Evolutionary conservation across 2,797 vertebrate species (phyloP), one percentile per base, ranked within the genome.

Genomic region (Sorex maritimensis): DNA sequence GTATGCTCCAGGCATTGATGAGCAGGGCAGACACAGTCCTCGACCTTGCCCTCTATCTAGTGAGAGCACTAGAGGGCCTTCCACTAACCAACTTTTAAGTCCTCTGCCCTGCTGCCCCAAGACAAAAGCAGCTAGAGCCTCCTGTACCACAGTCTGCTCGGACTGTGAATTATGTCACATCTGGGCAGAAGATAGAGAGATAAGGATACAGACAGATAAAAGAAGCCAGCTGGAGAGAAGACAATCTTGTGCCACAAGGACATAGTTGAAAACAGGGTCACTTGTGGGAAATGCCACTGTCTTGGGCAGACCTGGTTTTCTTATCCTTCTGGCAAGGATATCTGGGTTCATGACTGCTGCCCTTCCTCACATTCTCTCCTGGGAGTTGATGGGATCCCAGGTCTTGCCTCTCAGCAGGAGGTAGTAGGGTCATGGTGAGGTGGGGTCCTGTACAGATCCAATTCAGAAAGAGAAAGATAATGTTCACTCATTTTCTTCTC

Each of bases 61-160:
- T 77, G 73, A 92, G 81, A 82, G 30, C 46, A 30, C 12, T n/a
- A 41, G 80, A 72, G n/a, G 71, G 46, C 61, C 78, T 24, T 84
- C 52, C 21, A 72, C 30, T 55, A 52, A 75, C 21, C 41, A 55
- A 49, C 11, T 63, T 23, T 14, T 46, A 30, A 77, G 34, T 30
- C 30, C 21, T 28, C 23, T 80, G 23, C 13, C 24, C 23, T 23
- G 19, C 58, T 65, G 55, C 52, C 44, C 86, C 55, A 19, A 14
- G 58, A 69, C 71, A 46, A 52, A 49, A 68, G 38, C 30, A 71
- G 6, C 71, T 65, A 71, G 28, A 10, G 19, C 58, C 23, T 28
- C 92, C 73, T 61, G 0, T 65, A 3, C 46, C 14, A 8, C 14
- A 8, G 2, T 67, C 13, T 23, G 34, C 58, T 21, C 11, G 44